These are phyloP conservation scores for Synaphobranchus kaupii DNA, from an alignment of 2,797 vertebrate genomes.

Conservation along the genomic window DNA sequence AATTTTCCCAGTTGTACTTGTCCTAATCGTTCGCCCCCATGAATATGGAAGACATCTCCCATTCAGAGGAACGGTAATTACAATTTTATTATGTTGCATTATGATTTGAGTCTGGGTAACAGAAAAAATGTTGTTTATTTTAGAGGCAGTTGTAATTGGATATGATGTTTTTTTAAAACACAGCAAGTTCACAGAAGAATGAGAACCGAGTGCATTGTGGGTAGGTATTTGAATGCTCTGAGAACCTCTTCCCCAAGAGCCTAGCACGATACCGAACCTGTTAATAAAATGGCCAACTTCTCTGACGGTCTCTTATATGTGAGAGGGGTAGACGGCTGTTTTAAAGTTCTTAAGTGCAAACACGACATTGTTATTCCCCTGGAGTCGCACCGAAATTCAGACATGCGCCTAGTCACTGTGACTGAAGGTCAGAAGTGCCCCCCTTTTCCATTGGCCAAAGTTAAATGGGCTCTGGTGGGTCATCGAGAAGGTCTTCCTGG, in stretches of 20 bases:
- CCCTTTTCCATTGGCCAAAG: slow-evolving; percentile 14
- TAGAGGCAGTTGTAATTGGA: neutral
- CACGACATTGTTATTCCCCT: neutral
- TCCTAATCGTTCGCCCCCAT: slow-evolving; percentile 21
- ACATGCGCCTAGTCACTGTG: neutral
- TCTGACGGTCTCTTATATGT: neutral
- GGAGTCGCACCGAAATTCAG: neutral
- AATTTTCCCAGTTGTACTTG: slow-evolving; percentile 11
- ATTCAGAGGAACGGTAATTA: slow-evolving; percentile 16
- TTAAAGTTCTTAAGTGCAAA: neutral
- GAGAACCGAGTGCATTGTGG: neutral
- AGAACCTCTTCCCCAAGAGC: neutral
- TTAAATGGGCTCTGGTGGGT: slow-evolving; percentile 13
- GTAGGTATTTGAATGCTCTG: neutral
- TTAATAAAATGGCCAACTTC: neutral
- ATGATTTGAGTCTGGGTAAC: slow-evolving; percentile 19
- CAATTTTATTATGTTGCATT: slow-evolving; percentile 26
- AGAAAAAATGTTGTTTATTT: slow-evolving; percentile 19
- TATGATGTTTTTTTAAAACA: neutral
- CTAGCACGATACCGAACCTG: neutral
- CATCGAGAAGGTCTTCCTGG: slow-evolving; percentile 24
- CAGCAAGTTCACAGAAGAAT: neutral
- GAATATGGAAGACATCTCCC: slow-evolving; percentile 23
- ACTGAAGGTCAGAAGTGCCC: slow-evolving; percentile 4
- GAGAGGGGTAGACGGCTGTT: neutral